phyloP scores from a whole-genome alignment of 2,113 vertebrate genomes.

The Nymphicus hollandicus region DNA sequence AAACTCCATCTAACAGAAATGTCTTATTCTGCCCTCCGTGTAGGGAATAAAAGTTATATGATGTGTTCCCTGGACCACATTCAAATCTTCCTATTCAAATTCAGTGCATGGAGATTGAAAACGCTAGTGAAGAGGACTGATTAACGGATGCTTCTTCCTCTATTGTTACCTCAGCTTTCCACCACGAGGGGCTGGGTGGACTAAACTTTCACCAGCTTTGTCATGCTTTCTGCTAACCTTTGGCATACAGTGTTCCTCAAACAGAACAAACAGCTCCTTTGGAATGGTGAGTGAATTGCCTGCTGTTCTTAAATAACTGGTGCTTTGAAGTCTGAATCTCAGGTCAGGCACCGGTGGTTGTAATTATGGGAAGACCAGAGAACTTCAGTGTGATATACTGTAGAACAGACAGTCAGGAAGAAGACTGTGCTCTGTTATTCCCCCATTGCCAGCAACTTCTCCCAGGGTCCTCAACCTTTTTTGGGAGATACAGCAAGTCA shows the following conservation, averaged over 20 bases:
- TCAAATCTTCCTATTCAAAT: background rate
- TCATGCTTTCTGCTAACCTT: background rate
- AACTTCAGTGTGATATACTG: background rate
- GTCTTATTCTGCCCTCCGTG: background rate
- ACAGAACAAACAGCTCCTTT: conserved; percentile 3
- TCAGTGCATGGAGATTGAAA: background rate
- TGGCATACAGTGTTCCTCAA: background rate
- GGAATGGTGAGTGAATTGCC: background rate
- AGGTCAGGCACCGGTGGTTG: background rate
- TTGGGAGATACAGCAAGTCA: background rate
- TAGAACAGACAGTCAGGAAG: background rate
- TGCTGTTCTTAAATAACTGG: background rate
- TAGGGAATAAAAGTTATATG: background rate
- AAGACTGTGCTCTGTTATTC: background rate
- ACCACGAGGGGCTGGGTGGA: background rate
- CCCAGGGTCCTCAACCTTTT: background rate
- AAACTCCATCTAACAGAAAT: background rate
- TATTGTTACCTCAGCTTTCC: background rate
- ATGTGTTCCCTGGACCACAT: background rate
- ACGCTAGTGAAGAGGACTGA: background rate
- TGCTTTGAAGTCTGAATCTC: background rate
- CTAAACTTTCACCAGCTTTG: background rate
- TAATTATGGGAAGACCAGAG: background rate
- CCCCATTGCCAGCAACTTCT: background rate
- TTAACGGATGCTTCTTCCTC: background rate